Evolutionary conservation across 1,140 invertebrate genomes (phyloP), one percentile per base, ranked within the genome.

Genomic region (Pseudomyrmex gracilis): DNA sequence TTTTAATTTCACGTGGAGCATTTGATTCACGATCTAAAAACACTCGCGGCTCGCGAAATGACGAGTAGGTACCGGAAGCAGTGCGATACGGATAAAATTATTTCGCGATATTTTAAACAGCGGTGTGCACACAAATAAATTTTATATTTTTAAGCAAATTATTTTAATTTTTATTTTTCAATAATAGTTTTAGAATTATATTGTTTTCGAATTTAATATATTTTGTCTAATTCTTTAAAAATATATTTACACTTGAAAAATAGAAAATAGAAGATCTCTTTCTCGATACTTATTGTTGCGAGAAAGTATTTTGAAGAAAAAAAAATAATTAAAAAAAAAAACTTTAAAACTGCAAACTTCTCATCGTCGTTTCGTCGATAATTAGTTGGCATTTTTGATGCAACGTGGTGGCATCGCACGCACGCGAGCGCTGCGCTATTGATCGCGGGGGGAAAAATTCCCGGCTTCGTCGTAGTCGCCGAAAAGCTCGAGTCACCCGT

Each of bases 401-500:
- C 53, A n/a, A 43, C 66, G 17, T 22, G 64, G 51, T 78, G 45
- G n/a, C 12, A 68, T 78, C 20, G 34, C 34, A 57, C 51, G 76
- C 64, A 78, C 63, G 34, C 76, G 53, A 49, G 20, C 43, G 53
- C 20, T 5, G 43, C 53, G 43, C 55, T 80, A 80, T 80, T 43
- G 76, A 80, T 80, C 66, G 51, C 78, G 67, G 12, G 67, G 12
- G 47, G 58, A 83, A 66, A 82, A 34, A 34, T 34, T 74, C 64
- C 51, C 57, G 70, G 74, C 58, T 58, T 64, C 20, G 73, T 63
- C 17, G 51, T 20, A 57, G 45, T 43, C 17, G 34, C 60, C 58
- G 12, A 86, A 86, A 86, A 85, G 73, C 68, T 20, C 83, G 77
- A 86, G 53, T 74, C 64, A 67, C 53, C 61, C 73, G 34, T 34